These are phyloP conservation scores for Lochmaea capreae DNA, from an alignment of 2,888 invertebrate genomes.

Conservation along the genomic window DNA sequence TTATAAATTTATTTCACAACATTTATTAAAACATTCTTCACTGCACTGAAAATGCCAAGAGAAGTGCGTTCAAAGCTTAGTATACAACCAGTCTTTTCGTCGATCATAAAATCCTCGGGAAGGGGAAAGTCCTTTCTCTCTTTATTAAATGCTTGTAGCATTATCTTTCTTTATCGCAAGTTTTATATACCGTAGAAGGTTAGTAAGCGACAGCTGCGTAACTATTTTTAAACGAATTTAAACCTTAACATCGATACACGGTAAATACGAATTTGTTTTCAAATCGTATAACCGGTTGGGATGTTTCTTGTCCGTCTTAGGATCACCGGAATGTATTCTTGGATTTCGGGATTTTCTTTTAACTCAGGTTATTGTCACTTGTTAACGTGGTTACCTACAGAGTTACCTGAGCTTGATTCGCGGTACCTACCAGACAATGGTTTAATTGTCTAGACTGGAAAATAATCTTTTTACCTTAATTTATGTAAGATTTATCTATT, in stretches of 20 bases:
- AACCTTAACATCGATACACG: not conserved
- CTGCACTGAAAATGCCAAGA: slow-evolving; percentile 24
- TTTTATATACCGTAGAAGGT: slow-evolving; percentile 24
- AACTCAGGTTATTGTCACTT: slow-evolving; percentile 29
- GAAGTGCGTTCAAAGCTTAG: slow-evolving; percentile 12
- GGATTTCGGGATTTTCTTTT: slow-evolving; percentile 33
- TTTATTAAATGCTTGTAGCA: not conserved
- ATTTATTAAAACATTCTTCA: slow-evolving; percentile 18
- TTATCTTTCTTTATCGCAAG: slow-evolving; percentile 24
- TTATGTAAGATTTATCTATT: not conserved
- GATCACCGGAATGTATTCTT: slow-evolving; percentile 32
- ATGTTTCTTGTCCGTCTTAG: not conserved
- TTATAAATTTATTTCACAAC: slow-evolving; percentile 10
- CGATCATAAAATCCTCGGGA: slow-evolving; percentile 17
- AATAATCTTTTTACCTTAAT: not conserved
- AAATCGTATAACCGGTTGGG: not conserved
- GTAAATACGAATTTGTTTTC: slow-evolving; percentile 8
- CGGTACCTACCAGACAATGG: not conserved
- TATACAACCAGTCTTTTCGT: slow-evolving; percentile 27
- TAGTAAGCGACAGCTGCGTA: slow-evolving; percentile 21
- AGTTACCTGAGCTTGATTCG: slow-evolving; percentile 7
- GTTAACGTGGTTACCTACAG: not conserved
- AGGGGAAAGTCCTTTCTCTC: slow-evolving; percentile 23
- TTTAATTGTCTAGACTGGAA: not conserved
- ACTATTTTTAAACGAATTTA: not conserved